Percentiles rank a stretch among this genome's conserved stretches.
Evolutionary conservation across 2,113 vertebrate genomes (phyloP).

Genomic region (Edolisoma coerulescens): DNA sequence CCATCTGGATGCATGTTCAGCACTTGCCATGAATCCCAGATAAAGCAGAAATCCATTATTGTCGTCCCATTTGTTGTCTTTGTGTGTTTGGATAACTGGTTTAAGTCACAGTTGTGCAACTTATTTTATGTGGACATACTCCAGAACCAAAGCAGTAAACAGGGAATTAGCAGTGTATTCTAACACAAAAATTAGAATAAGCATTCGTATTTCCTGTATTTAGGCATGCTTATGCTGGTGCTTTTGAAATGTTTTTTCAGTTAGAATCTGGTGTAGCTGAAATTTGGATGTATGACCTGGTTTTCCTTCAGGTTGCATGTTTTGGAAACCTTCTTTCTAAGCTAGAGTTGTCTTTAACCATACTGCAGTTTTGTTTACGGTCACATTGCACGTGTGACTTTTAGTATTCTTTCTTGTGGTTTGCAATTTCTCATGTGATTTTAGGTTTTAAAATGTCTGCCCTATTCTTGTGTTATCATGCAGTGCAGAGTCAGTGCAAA

Average conservation of each 20-base stretch:
- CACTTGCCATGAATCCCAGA: not conserved
- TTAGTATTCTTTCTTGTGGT: not conserved
- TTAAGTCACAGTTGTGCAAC: not conserved
- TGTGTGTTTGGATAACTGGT: not conserved
- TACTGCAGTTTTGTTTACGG: not conserved
- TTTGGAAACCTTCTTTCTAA: not conserved
- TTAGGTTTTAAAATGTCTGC: slow-evolving; percentile 18
- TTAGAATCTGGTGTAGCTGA: not conserved
- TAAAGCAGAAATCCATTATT: slow-evolving; percentile 19
- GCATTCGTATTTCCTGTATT: not conserved
- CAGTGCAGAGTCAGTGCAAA: not conserved
- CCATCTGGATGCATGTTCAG: slow-evolving; percentile 18
- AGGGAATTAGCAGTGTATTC: not conserved
- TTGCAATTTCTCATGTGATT: slow-evolving; percentile 3
- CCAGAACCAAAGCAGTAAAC: not conserved
- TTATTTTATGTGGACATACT: not conserved
- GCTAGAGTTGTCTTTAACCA: not conserved
- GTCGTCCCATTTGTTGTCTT: not conserved
- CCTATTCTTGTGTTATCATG: not conserved
- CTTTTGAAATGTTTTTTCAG: not conserved
- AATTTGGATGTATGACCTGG: not conserved
- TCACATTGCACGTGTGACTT: not conserved
- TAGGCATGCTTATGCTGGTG: not conserved
- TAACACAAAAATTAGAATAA: not conserved
- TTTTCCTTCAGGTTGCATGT: not conserved